These are phyloP conservation scores for Malachius bipustulatus DNA, from an alignment of 2,888 invertebrate species.

Conservation along the genomic window DNA sequence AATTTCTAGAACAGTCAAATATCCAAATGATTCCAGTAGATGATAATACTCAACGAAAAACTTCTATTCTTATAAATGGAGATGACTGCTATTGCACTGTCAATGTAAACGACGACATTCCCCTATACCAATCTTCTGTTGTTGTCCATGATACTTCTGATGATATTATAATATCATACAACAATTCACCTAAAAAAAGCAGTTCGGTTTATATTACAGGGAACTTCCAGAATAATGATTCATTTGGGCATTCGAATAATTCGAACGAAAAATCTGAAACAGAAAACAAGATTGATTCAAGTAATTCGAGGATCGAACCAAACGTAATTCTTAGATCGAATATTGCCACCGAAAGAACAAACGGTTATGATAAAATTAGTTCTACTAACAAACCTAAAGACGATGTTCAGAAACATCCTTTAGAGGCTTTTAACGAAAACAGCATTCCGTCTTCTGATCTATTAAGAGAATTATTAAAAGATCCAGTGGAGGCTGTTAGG, in stretches of 20 bases:
- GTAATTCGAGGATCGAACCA: conserved; percentile 1
- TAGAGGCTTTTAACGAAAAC: conserved; percentile 21
- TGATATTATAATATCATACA: conserved; percentile 16
- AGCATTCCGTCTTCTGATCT: conserved; percentile 26
- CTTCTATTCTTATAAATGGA: conserved; percentile 62
- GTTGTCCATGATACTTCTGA: conserved; percentile 48
- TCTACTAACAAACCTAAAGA: conserved; percentile 10
- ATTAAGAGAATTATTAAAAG: conserved; percentile 46
- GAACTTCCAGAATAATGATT: conserved; percentile 21
- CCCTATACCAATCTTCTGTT: conserved; percentile 61
- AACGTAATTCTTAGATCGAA: background rate
- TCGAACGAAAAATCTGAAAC: conserved; percentile 5
- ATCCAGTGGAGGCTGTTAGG: conserved; percentile 66
- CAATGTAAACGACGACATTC: conserved; percentile 56
- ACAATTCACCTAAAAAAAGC: conserved; percentile 24
- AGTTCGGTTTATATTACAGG: conserved; percentile 36
- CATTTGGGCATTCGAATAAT: background rate
- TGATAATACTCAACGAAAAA: conserved; percentile 39
- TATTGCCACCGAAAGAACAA: background rate
- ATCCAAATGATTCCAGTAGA: conserved; percentile 27
- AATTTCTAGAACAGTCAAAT: conserved; percentile 27
- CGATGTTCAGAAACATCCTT: conserved; percentile 17
- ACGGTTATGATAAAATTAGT: conserved; percentile 2
- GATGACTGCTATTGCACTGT: conserved; percentile 66
- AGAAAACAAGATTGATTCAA: no score